A percentile compares a stretch with the other conserved stretches of the same genome.
Evolutionary conservation across 2,797 vertebrate species (phyloP).

Genomic region (Phylloscopus collybita): DNA sequence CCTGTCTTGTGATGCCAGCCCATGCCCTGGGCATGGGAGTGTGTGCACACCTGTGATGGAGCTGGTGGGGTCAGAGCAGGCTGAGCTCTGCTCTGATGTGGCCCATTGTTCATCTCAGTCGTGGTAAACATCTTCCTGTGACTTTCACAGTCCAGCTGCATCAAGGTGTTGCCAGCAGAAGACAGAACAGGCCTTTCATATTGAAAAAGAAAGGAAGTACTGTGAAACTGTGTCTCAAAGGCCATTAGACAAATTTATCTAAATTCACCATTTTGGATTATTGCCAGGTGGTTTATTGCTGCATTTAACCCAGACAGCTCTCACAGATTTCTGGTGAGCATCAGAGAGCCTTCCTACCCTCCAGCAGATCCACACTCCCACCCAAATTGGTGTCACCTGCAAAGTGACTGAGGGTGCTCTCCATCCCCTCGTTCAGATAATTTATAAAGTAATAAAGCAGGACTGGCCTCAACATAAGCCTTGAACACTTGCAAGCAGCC

Average conservation of each 20-base stretch:
- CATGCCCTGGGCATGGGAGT: neutral
- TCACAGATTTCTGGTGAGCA: neutral
- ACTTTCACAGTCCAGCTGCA: neutral
- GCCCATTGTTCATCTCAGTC: accelerated
- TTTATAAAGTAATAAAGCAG: neutral
- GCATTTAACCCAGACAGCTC: neutral
- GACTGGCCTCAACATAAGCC: neutral
- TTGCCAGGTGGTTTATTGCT: neutral
- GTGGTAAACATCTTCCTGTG: neutral
- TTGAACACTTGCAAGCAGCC: neutral
- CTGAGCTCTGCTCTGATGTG: neutral
- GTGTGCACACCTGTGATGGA: neutral
- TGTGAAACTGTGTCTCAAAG: neutral
- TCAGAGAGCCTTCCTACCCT: neutral
- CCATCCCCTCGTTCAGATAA: accelerated
- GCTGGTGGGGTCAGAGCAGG: neutral
- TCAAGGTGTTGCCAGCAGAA: neutral
- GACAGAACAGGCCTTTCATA: neutral
- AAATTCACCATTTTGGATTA: neutral
- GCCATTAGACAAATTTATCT: neutral
- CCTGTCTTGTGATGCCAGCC: neutral
- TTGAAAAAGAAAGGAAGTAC: neutral
- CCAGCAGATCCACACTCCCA: neutral
- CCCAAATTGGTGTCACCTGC: accelerated
- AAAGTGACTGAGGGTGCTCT: neutral